These are phyloP conservation scores for Drosophila ustulata DNA, from an alignment of 2,888 invertebrate genomes.

Conservation along the genomic window DNA sequence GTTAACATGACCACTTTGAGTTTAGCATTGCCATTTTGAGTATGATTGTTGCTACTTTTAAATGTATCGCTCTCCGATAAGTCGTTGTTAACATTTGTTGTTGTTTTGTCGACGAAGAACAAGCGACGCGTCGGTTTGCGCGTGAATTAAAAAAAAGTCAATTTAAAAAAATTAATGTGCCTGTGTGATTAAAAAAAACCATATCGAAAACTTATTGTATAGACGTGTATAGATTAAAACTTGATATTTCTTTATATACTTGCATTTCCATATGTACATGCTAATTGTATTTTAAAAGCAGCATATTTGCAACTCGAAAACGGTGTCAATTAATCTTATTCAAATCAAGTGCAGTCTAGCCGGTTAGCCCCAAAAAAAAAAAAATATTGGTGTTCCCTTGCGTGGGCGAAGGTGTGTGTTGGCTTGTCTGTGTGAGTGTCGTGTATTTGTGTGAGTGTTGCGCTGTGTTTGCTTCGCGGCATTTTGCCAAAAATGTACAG, in stretches of 20 bases:
- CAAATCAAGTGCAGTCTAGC: constrained; percentile 39
- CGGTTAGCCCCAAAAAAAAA: constrained; percentile 29
- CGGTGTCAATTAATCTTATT: constrained; percentile 41
- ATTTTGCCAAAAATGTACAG: constrained; percentile 42
- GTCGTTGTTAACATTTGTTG: constrained; percentile 42
- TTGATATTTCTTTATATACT: neutral
- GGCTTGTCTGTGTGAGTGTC: neutral
- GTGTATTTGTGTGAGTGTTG: constrained; percentile 25
- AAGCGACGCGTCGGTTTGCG: constrained; percentile 43
- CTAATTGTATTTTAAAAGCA: constrained; percentile 4
- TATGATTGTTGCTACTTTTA: constrained; percentile 8
- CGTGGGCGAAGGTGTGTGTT: constrained; percentile 4
- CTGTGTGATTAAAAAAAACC: constrained; percentile 11
- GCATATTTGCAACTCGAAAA: constrained; percentile 17
- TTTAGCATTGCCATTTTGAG: constrained; percentile 42
- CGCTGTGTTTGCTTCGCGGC: constrained; percentile 34
- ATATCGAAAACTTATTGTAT: constrained; percentile 9
- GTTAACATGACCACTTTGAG: constrained; percentile 39
- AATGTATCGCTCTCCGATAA: constrained; percentile 41
- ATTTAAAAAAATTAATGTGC: constrained; percentile 17
- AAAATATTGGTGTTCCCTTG: constrained; percentile 3
- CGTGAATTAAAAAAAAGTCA: constrained; percentile 35
- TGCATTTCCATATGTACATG: constrained; percentile 4
- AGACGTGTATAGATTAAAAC: constrained; percentile 10
- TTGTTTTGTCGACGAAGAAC: constrained; percentile 42